A percentile compares a stretch with the other conserved stretches of the same genome.
Evolutionary conservation across 2,113 vertebrate genomes (phyloP).

Genomic region (Neolamprologus falcicula): DNA sequence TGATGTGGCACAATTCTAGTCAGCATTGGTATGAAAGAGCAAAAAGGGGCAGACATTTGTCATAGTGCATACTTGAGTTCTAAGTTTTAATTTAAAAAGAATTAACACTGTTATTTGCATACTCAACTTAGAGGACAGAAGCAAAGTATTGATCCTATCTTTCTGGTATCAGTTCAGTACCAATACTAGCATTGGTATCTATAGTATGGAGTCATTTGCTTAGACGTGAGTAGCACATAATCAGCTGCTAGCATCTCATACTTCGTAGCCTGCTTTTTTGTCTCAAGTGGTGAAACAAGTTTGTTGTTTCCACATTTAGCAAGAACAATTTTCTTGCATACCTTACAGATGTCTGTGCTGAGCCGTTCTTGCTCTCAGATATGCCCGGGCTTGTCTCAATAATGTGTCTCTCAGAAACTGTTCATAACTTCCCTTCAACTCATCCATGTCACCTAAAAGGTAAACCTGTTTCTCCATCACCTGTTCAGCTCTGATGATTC

Average conservation of each 20-base stretch:
- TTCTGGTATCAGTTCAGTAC: not conserved
- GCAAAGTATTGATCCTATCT: not conserved
- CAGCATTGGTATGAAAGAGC: not conserved
- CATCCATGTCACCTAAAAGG: fast-evolving
- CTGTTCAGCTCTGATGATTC: not conserved
- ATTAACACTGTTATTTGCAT: not conserved
- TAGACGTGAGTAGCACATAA: not conserved
- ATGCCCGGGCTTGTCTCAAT: not conserved
- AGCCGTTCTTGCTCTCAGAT: not conserved
- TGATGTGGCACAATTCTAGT: not conserved
- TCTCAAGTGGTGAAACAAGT: not conserved
- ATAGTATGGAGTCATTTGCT: not conserved
- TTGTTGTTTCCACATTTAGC: not conserved
- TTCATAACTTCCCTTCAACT: not conserved
- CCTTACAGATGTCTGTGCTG: not conserved
- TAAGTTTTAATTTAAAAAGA: fast-evolving
- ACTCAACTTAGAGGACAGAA: not conserved
- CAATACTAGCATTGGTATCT: not conserved
- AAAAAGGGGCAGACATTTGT: fast-evolving
- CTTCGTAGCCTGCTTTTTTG: not conserved
- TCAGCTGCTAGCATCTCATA: not conserved
- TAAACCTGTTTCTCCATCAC: not conserved
- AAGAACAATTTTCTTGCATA: not conserved
- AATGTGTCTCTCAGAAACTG: not conserved
- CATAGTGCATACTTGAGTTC: not conserved